Evolutionary conservation across 2,797 vertebrate species (phyloP).

Genomic region (Bradypus variegatus): DNA sequence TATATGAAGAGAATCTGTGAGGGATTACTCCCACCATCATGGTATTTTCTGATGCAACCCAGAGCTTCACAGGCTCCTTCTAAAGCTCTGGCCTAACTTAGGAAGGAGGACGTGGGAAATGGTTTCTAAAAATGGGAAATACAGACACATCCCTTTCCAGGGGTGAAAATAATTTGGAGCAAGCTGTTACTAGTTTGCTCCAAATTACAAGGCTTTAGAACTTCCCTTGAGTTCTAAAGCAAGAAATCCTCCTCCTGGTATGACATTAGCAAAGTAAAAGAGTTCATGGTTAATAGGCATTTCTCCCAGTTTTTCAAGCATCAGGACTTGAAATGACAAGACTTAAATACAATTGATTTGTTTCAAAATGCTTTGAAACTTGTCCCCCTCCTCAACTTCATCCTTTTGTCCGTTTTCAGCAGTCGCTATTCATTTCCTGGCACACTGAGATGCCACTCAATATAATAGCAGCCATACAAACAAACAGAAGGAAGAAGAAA

Average conservation of each 20-base stretch:
- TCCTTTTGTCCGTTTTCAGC: conserved; percentile 38
- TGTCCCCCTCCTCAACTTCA: conserved; percentile 27
- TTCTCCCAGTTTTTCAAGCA: neutral
- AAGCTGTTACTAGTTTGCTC: neutral
- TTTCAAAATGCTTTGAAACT: conserved; percentile 62
- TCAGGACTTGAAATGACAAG: neutral
- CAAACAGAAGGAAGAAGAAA: conserved; percentile 44
- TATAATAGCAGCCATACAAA: conserved; percentile 52
- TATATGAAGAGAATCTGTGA: neutral
- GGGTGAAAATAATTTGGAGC: conserved; percentile 42
- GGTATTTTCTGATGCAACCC: conserved; percentile 41
- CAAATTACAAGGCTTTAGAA: conserved; percentile 55
- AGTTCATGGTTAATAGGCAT: neutral
- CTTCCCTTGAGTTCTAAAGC: conserved; percentile 40
- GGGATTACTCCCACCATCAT: neutral
- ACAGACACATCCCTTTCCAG: neutral
- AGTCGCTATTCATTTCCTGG: conserved; percentile 25
- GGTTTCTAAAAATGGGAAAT: neutral
- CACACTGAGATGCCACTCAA: conserved; percentile 54
- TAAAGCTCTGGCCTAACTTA: neutral
- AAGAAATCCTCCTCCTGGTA: neutral
- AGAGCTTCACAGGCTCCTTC: conserved; percentile 44
- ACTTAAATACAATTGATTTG: conserved; percentile 59
- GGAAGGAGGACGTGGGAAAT: neutral
- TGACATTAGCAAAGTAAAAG: neutral